Evolutionary conservation across 2,797 vertebrate genomes (phyloP), one percentile per base, ranked within the genome.

Genomic region (Glossophaga mutica): DNA sequence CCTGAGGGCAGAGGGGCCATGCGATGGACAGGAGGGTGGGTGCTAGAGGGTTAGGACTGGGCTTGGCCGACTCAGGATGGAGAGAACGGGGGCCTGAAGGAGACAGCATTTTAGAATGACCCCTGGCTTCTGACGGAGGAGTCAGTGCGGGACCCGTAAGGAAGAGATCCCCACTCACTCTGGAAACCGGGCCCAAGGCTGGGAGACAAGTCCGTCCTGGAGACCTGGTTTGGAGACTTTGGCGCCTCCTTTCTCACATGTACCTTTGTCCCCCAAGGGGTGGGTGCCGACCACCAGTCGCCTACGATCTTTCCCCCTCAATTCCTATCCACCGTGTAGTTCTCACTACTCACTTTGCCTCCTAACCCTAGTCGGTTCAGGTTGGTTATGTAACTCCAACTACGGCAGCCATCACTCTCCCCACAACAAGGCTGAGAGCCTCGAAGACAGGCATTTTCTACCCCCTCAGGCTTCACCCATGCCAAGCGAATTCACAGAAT

Each of bases 141-240:
- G 22, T 81, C 11, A 1, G 76, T 2, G 1, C 0, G 0, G 67
- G 48, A 74, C 19, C 26, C 19, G 3, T 2, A 7, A 34, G 59
- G 59, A 57, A 55, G 70, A 62, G 12, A 18, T 55, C 42, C 77
- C 55, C 1, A 1, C 37, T 86, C 29, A 62, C 10, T 71, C 86
- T 90, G 62, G 79, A 87, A 78, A 79, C 57, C 2, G 2, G 1
- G 44, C 26, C 3, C 26, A 37, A n/a, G n/a, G 11, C 46, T 39
- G 0, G 46, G 68, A 57, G 39, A 2, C 0, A 19, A 15, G 18
- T 77, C 77, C 46, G 18, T 48, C 70, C 50, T 7, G 22, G 74
- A 70, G 68, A 82, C 74, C 68, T 12, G 52, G 22, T 82, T n/a
- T 89, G 32, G 57, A 37, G 29, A 3, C 42, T 24, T 32, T 11